Evolutionary conservation across 2,113 vertebrate genomes (phyloP).

Genomic region (rat (Rattus norvegicus)): DNA sequence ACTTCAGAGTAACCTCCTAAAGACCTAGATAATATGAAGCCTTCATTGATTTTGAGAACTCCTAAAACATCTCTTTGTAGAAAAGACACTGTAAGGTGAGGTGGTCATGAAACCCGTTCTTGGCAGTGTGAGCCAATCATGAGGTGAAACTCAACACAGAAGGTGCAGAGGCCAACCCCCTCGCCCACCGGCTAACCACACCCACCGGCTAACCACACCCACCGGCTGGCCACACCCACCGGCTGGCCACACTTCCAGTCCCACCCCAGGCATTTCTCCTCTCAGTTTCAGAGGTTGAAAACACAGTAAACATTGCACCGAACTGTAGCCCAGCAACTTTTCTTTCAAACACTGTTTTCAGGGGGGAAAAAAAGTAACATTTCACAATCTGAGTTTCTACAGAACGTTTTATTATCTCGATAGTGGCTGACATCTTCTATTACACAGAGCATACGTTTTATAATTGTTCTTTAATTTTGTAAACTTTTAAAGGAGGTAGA

Average conservation of each 20-base stretch:
- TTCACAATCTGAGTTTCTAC: conserved; percentile 47
- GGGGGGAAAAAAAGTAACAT: background rate
- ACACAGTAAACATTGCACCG: background rate
- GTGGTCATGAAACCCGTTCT: background rate
- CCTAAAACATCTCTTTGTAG: conserved; percentile 16
- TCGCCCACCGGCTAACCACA: background rate
- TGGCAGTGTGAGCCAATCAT: background rate
- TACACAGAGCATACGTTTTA: background rate
- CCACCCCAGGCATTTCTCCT: background rate
- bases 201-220: background rate
- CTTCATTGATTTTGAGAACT: conserved; percentile 42
- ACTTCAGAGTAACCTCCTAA: background rate
- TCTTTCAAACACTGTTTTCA: conserved; percentile 22
- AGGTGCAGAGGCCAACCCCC: background rate
- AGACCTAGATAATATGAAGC: background rate
- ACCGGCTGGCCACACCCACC: too few relatives aligned
- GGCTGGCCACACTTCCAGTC: background rate
- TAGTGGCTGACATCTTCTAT: background rate
- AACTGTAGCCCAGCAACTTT: background rate
- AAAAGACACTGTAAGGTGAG: background rate
- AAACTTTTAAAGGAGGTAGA: background rate
- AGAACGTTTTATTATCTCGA: background rate
- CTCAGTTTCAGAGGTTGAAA: conserved; percentile 41
- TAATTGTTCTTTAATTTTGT: background rate
- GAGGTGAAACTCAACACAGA: conserved; percentile 1